These are phyloP conservation scores for Acanthis flammea DNA, from an alignment of 2,797 vertebrate species.

Conservation along the genomic window DNA sequence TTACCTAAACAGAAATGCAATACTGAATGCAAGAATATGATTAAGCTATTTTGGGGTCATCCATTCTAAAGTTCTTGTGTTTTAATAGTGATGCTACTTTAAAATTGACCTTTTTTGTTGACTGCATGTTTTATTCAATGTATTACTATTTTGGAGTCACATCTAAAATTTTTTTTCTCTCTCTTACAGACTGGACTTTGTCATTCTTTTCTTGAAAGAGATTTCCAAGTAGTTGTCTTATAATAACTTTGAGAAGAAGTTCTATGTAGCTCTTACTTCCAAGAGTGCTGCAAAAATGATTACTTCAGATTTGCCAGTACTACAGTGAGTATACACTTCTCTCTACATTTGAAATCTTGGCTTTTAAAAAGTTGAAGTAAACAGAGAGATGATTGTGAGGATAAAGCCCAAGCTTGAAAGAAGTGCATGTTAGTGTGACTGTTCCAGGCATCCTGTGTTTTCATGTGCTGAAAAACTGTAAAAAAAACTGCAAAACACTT, in stretches of 20 bases:
- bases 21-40: not conserved
- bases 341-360: not conserved
- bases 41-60: not conserved
- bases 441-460: not conserved
- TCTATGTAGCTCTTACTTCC: slow-evolving; percentile 67
- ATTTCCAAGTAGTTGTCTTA: slow-evolving; percentile 37
- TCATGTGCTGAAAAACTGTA: not conserved
- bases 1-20: not conserved
- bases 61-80: not conserved
- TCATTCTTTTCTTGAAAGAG: slow-evolving; percentile 54
- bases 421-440: not conserved
- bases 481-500: not conserved
- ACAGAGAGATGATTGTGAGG: not conserved
- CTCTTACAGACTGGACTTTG: slow-evolving; percentile 69
- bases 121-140: not conserved
- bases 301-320: slow-evolving; percentile 95
- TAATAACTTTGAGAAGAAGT: slow-evolving; percentile 52
- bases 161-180: not conserved
- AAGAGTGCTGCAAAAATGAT: slow-evolving; percentile 86
- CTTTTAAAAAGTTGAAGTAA: not conserved
- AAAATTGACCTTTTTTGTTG: not conserved
- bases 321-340: slow-evolving; percentile 88
- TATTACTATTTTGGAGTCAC: not conserved
- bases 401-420: not conserved
- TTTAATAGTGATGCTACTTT: not conserved